These are phyloP conservation scores for Gallinago solitaria DNA, from an alignment of 2,797 vertebrate species.

Conservation along the genomic window DNA sequence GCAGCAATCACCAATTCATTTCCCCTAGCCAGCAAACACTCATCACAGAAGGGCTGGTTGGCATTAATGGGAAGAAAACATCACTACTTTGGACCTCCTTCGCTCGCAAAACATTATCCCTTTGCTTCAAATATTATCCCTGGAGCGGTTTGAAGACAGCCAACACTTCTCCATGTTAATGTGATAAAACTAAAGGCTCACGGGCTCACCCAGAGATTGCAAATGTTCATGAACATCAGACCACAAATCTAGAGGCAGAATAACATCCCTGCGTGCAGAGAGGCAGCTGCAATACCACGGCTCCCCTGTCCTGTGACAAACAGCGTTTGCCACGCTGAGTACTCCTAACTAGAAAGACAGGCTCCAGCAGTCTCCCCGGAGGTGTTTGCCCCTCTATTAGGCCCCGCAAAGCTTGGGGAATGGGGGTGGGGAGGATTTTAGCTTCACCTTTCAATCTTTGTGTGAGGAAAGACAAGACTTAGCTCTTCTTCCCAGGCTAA, in stretches of 20 bases:
- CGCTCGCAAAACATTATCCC: background rate
- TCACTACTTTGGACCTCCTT: background rate
- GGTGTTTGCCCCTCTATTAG: background rate
- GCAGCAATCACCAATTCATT: background rate
- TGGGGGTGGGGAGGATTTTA: background rate
- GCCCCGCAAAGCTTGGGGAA: background rate
- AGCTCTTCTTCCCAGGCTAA: background rate
- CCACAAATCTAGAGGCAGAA: background rate
- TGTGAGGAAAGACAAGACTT: background rate
- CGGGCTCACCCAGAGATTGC: background rate
- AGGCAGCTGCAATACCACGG: constrained; percentile 12
- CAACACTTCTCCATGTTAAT: background rate
- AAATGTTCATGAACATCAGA: background rate
- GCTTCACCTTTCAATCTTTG: background rate
- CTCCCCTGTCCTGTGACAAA: constrained; percentile 10
- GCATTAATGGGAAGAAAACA: background rate
- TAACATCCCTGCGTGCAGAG: background rate
- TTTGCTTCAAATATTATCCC: background rate
- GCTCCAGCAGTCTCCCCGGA: background rate
- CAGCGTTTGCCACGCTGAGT: background rate
- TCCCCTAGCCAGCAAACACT: background rate
- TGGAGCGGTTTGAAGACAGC: background rate
- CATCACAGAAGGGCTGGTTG: background rate
- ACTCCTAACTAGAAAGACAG: background rate
- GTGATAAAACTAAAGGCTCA: background rate